Conservation (phyloP, 2,113 vertebrate species). For the Carettochelys insculpta region DNA sequence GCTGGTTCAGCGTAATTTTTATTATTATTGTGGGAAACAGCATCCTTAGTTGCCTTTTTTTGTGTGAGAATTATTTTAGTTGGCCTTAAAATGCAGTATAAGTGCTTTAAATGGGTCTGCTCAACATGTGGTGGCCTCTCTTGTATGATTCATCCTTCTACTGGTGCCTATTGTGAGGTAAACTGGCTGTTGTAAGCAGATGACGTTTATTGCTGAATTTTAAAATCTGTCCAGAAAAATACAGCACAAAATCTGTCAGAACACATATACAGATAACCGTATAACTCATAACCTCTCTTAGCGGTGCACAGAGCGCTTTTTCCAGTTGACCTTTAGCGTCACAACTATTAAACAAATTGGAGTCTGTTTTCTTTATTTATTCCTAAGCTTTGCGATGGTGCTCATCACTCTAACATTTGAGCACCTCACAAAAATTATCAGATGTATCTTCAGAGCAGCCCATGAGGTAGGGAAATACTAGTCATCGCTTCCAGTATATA, state of each 20-base stretch:
- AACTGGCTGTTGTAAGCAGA: constrained; percentile 70
- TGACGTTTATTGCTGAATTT: constrained; percentile 63
- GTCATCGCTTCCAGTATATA: neutral
- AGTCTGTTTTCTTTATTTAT: constrained; percentile 17
- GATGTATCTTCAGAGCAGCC: neutral
- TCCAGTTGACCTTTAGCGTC: constrained; percentile 68
- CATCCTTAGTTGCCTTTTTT: constrained; percentile 58
- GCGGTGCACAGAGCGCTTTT: constrained; percentile 2
- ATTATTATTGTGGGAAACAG: constrained; percentile 59
- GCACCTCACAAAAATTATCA: neutral
- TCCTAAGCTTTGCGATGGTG: neutral
- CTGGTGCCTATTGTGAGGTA: constrained; percentile 38
- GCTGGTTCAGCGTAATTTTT: constrained; percentile 64
- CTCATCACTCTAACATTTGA: neutral
- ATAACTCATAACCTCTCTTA: constrained; percentile 12
- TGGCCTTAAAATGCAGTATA: constrained; percentile 35
- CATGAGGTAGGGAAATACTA: neutral
- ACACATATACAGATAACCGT: constrained; percentile 49
- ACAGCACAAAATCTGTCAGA: constrained; percentile 62
- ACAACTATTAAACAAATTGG: neutral
- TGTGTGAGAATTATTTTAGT: constrained; percentile 63
- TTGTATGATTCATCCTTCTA: constrained; percentile 66
- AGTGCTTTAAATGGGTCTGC: constrained; percentile 22
- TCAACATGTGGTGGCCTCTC: constrained; percentile 61
- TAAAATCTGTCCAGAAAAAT: constrained; percentile 49